Base-by-base conservation (phyloP, 2,797 vertebrate species). In the Microchirus variegatus region DNA sequence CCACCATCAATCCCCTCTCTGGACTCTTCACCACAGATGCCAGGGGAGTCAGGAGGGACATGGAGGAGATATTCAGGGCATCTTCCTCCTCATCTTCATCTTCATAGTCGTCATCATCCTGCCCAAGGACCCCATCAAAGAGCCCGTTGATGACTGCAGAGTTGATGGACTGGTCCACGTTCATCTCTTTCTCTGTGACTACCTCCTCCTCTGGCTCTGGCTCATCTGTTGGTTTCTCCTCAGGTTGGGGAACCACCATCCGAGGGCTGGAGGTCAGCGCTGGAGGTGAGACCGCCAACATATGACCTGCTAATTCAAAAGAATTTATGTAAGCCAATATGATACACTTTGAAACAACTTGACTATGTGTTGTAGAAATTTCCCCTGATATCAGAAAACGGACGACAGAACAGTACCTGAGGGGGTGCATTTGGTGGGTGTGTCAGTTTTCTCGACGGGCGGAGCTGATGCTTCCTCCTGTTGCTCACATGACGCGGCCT, bases 41-140 rank as follows among this genome's bases (percentile, higher is more conserved):
- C 53, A 99, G 80, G 0, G 97, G 97, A 14, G 93, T 81, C 51
- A 99, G 93, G 35, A 99, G 84, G 42, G 97, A 99, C 97, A 99
- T 99, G 0, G 97, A 99, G 22, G 97, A 98, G 90, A 99, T 97
- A 69, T 99, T 98, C 58, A 99, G 82, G 0, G 92, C 87, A 63
- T 95, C 95, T 76, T 97, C 95, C 62, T 93, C 90, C 7, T 94
- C 94, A 0, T 75, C 78, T 18, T 85, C 81, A 1, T 74, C 81
- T 0, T 85, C n/a, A n/a, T n/a, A n/a, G n/a, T n/a, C n/a, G n/a
- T n/a, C 78, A 2, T 83, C 90, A 3, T 80, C 91, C 37, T 95
- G 92, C 68, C 95, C 90, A 77, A 97, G 89, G 58, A 94, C 88
- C 17, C 92, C 93, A 19, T 95, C 93, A 82, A 99, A 98, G 47